Conservation (phyloP, 1,140 invertebrate species). For the Oedothorax gibbosus region DNA sequence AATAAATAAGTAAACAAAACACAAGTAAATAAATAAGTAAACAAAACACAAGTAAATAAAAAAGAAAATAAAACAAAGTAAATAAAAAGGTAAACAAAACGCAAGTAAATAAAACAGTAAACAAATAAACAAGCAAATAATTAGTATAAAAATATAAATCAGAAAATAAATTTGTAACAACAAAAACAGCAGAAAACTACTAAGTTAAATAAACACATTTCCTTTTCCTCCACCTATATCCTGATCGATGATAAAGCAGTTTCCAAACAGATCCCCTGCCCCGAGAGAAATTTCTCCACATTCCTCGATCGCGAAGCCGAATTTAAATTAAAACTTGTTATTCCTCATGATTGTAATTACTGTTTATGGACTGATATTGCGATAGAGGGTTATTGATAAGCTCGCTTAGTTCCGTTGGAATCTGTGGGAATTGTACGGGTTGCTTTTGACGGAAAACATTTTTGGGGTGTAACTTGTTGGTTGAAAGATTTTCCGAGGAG, state of each 20-base stretch:
- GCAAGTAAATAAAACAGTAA: too few species aligned
- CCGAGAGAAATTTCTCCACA: slow-evolving; percentile 35
- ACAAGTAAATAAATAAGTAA: too few species aligned
- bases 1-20: too few species aligned
- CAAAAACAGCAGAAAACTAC: too few species aligned
- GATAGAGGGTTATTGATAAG: slow-evolving; percentile 32
- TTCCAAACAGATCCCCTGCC: background rate
- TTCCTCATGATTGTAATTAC: slow-evolving; percentile 37
- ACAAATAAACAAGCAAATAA: too few species aligned
- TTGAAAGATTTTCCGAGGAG: too few species aligned
- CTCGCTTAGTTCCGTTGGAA: background rate
- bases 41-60: too few species aligned
- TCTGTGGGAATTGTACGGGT: slow-evolving; percentile 13
- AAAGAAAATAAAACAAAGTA: too few species aligned
- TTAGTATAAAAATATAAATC: too few species aligned
- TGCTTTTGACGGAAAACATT: slow-evolving; percentile 33
- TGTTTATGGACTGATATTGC: slow-evolving; percentile 34
- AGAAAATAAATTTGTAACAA: too few species aligned
- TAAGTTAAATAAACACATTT: slow-evolving; percentile 1
- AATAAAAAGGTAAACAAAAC: too few species aligned
- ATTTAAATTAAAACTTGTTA: slow-evolving; percentile 55
- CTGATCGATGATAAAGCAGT: slow-evolving; percentile 50
- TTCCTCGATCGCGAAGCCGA: slow-evolving; percentile 3
- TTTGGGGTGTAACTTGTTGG: too few species aligned
- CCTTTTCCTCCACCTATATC: background rate